Evolutionary conservation across 2,797 vertebrate species (phyloP).

Genomic region (Falco peregrinus): DNA sequence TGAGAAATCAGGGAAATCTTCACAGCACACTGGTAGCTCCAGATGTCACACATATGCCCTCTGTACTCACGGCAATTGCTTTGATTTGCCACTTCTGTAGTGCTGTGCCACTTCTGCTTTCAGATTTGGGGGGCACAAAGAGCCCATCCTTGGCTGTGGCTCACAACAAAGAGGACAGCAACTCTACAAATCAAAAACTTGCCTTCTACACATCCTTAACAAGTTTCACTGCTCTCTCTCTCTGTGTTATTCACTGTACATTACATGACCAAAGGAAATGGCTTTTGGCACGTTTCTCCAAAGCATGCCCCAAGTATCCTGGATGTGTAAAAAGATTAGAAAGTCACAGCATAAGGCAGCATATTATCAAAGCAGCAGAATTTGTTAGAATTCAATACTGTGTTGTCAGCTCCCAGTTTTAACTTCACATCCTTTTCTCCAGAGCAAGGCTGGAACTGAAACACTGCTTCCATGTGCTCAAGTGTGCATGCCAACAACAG

Average conservation of each 20-base stretch:
- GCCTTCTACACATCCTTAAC: not conserved
- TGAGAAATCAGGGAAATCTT: not conserved
- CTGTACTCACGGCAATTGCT: not conserved
- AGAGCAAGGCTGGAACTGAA: not conserved
- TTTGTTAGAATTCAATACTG: not conserved
- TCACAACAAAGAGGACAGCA: not conserved
- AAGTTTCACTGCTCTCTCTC: not conserved
- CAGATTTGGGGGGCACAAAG: fast-evolving
- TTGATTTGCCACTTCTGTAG: not conserved
- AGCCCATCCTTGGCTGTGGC: not conserved
- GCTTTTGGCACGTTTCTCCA: not conserved
- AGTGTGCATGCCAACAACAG: not conserved
- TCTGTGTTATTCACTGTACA: not conserved
- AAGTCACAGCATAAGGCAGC: not conserved
- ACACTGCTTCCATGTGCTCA: not conserved
- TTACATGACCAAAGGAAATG: not conserved
- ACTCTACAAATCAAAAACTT: not conserved
- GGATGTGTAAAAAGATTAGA: not conserved
- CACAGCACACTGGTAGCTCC: not conserved
- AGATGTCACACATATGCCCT: not conserved
- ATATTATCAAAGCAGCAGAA: not conserved
- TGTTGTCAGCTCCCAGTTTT: not conserved
- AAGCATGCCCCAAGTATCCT: not conserved
- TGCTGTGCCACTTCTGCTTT: not conserved
- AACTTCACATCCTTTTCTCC: fast-evolving